phyloP scores from a whole-genome alignment of 2,888 invertebrate genomes.

The Stictocephala bisonia region DNA sequence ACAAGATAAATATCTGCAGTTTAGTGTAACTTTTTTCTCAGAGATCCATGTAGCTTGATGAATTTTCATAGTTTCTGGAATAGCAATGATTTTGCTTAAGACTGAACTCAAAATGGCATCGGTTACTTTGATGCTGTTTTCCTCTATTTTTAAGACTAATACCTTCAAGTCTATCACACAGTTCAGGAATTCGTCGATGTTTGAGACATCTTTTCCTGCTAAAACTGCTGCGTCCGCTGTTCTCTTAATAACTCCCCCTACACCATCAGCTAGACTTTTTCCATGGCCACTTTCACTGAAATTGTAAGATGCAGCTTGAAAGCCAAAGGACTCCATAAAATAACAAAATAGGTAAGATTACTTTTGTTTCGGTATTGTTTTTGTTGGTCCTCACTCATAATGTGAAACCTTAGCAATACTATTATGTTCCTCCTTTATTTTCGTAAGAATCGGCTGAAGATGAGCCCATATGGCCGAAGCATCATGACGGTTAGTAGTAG shows the following conservation, averaged over 20 bases:
- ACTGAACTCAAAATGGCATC: neutral
- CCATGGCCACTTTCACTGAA: conserved; percentile 33
- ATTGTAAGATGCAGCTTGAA: conserved; percentile 22
- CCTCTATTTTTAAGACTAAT: conserved; percentile 3
- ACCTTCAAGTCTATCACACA: conserved; percentile 5
- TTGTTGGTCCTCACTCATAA: conserved; percentile 7
- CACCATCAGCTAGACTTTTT: conserved; percentile 32
- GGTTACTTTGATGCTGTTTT: neutral
- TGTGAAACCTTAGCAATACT: neutral
- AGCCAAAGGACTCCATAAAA: conserved; percentile 23
- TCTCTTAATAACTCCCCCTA: conserved; percentile 25
- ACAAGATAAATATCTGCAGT: conserved; percentile 26
- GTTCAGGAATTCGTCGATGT: conserved; percentile 9
- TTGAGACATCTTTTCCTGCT: conserved; percentile 22
- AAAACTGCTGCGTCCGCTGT: conserved; percentile 21
- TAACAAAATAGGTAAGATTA: conserved; percentile 19
- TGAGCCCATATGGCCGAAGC: conserved; percentile 15
- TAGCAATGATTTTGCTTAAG: neutral
- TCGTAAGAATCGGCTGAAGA: neutral
- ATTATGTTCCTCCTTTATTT: neutral
- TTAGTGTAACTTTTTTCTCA: neutral
- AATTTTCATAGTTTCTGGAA: conserved; percentile 17
- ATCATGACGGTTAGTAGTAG: neutral
- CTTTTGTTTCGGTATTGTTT: conserved; percentile 37
- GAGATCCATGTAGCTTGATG: conserved; percentile 9